Conservation (phyloP, 1,140 invertebrate species). For the Bombus superbus region DNA sequence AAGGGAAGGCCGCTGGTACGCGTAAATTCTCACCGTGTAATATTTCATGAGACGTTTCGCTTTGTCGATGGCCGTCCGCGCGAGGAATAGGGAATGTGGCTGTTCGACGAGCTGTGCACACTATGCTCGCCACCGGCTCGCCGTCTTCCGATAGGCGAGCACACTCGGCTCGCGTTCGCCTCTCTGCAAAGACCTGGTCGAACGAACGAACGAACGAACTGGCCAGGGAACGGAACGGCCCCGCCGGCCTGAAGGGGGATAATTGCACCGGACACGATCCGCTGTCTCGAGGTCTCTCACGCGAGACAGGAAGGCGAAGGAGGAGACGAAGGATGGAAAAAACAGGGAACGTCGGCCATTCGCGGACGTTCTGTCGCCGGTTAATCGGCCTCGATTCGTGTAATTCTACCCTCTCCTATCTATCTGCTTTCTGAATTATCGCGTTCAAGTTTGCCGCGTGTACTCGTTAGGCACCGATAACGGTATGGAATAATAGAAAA, state of each 20-base stretch:
- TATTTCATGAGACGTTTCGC: constrained; percentile 75
- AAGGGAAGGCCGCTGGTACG: constrained; percentile 64
- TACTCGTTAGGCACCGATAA: not conserved
- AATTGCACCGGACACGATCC: constrained; percentile 72
- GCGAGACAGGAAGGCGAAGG: constrained; percentile 62
- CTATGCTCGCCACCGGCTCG: constrained; percentile 25
- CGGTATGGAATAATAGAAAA: not conserved
- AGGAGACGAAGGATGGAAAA: constrained; percentile 50
- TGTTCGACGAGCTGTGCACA: constrained; percentile 7
- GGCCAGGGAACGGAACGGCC: constrained; percentile 39
- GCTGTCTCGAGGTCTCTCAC: constrained; percentile 65
- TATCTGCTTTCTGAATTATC: not conserved
- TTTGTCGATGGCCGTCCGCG: constrained; percentile 70
- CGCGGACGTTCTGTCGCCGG: constrained; percentile 34
- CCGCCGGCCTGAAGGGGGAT: constrained; percentile 53
- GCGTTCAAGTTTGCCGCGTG: too few relatives aligned
- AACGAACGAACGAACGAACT: not conserved
- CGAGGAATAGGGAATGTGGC: constrained; percentile 61
- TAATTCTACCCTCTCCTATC: not conserved
- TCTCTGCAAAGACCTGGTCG: constrained; percentile 15
- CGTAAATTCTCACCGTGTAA: constrained; percentile 68
- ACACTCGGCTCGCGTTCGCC: not conserved
- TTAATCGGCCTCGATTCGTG: constrained; percentile 26
- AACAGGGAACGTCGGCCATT: constrained; percentile 54
- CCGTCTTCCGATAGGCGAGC: constrained; percentile 36